Evolutionary conservation across 2,797 vertebrate genomes (phyloP).

Genomic region (Falco berigora): DNA sequence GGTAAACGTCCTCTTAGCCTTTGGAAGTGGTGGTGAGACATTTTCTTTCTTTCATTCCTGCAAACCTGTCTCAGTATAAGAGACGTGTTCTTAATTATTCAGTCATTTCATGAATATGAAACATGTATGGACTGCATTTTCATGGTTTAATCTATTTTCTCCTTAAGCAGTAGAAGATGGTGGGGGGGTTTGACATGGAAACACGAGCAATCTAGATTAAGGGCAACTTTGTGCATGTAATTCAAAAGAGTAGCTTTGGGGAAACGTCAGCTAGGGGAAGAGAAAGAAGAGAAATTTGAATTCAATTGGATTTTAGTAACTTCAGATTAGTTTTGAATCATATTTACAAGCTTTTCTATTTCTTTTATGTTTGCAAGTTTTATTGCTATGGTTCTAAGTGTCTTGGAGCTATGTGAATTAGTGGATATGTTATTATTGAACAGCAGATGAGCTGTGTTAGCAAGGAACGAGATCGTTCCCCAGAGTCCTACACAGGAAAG

Average conservation of each 20-base stretch:
- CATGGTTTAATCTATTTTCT: neutral
- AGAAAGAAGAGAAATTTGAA: neutral
- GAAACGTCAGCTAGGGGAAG: neutral
- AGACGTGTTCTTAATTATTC: neutral
- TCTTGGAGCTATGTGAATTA: conserved; percentile 15
- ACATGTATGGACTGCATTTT: neutral
- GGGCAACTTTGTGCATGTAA: neutral
- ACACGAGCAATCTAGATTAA: neutral
- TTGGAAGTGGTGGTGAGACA: accelerated
- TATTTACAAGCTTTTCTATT: neutral
- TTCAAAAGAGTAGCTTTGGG: neutral
- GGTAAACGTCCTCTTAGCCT: accelerated
- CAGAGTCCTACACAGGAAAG: neutral
- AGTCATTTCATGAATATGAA: neutral
- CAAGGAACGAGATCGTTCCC: neutral
- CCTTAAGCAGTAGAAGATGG: neutral
- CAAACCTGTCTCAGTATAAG: neutral
- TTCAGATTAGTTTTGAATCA: conserved; percentile 8
- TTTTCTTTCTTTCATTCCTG: neutral
- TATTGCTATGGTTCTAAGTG: neutral
- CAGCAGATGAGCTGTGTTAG: neutral
- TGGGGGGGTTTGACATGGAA: neutral
- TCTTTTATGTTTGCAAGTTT: neutral
- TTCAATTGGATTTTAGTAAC: conserved; percentile 24
- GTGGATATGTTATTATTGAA: neutral